Evolutionary conservation across 2,113 vertebrate species (phyloP), one percentile per base, ranked within the genome.

Genomic region (Antigone vipio): DNA sequence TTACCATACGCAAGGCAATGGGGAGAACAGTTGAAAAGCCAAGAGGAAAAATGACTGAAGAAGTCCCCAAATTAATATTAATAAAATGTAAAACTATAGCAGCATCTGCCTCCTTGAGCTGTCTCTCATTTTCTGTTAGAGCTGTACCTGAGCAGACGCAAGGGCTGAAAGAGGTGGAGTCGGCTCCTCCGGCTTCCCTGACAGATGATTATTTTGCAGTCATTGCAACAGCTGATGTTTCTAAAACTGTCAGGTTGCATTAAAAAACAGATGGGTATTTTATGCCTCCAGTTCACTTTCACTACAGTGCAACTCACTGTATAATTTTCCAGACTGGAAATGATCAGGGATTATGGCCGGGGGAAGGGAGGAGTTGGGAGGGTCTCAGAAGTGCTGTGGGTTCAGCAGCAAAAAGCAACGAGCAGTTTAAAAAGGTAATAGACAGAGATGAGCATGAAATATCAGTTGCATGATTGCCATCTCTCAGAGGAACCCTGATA

Each of bases 401-500:
- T 35, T 83, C 73, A 76, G 53, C 44, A 60, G 35, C 11, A 78
- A 88, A 85, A 75, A 85, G 8, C 24, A 76, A 29, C 1, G 3
- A 85, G 55, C 50, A 77, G 21, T n/a, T 83, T 55, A n/a, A 82
- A 90, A 75, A 52, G 5, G 34, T 67, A 88, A 38, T 3, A 71
- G 24, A 29, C 11, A 73, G 55, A 77, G 93, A 83, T 7, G 29
- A 47, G 63, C 21, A 4, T n/a, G 47, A 79, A 93, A 62, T 60
- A 90, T 58, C 81, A 73, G 71, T 58, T 85, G 32, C 38, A 35
- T 1, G 7, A 85, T 45, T 93, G 62, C 21, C 20, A 45, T 82
- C 52, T 82, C 78, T 85, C 81, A 82, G 53, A 95, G 85, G 45
- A 94, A 53, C 20, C 11, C 42, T 88, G 83, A 94, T 91, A 94